phyloP scores from a whole-genome alignment of 2,113 vertebrate genomes.

The Calyptomena viridis region DNA sequence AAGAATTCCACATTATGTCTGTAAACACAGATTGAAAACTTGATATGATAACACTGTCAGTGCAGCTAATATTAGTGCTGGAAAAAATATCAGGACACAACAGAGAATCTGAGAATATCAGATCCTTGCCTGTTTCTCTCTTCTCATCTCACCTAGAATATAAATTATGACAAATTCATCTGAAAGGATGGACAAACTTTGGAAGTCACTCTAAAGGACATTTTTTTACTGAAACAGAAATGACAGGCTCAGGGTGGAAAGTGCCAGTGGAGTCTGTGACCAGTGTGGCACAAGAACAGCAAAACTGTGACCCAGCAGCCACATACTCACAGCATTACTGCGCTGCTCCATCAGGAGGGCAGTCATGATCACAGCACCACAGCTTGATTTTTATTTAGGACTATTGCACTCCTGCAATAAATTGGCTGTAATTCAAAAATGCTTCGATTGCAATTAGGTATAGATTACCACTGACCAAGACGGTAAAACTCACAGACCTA shows the following conservation, averaged over 20 bases:
- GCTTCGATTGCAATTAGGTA: not conserved
- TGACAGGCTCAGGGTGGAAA: not conserved
- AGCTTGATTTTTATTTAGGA: not conserved
- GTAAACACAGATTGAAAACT: not conserved
- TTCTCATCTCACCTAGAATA: not conserved
- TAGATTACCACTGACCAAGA: not conserved
- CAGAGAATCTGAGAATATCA: not conserved
- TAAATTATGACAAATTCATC: not conserved
- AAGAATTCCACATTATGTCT: not conserved
- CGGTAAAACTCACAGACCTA: not conserved
- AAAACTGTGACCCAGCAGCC: not conserved
- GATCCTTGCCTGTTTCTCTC: not conserved
- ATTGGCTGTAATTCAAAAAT: not conserved
- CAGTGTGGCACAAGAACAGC: not conserved
- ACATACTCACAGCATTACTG: fast-evolving
- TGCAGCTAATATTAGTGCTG: not conserved
- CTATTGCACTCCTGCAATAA: not conserved
- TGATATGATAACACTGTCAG: not conserved
- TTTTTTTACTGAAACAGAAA: not conserved
- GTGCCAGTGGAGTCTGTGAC: not conserved
- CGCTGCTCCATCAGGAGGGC: fast-evolving
- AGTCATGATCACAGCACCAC: not conserved
- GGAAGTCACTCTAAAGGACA: not conserved
- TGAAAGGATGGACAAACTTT: not conserved
- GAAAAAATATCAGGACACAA: not conserved